Percentiles rank a stretch among this genome's conserved stretches.
Conservation (phyloP, 2,888 invertebrate genomes). For the Aleiodes leptofemur region DNA sequence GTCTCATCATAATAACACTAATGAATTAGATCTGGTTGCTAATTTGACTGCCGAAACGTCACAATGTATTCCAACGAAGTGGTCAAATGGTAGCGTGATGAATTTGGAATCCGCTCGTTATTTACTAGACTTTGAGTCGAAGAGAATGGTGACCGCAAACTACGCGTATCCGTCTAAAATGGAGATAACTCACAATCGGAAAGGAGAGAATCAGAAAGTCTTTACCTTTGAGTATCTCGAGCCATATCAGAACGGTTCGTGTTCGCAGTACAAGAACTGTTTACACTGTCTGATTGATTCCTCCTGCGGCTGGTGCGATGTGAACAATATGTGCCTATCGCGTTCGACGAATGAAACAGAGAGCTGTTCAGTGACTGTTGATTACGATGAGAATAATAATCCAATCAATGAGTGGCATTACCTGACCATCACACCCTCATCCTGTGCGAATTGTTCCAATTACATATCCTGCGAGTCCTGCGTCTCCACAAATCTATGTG, state of each 20-base stretch:
- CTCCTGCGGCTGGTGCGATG: conserved; percentile 94
- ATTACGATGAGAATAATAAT: conserved; percentile 76
- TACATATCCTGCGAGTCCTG: conserved; percentile 92
- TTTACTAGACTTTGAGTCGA: conserved; percentile 82
- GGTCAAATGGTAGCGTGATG: conserved; percentile 77
- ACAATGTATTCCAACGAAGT: conserved; percentile 82
- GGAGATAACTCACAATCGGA: conserved; percentile 87
- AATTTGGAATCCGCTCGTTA: conserved; percentile 80
- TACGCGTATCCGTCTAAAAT: conserved; percentile 81
- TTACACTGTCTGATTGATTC: conserved; percentile 91
- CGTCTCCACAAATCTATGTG: conserved; percentile 84
- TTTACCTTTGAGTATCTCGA: conserved; percentile 94
- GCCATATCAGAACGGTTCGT: conserved; percentile 89
- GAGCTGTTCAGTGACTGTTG: conserved; percentile 78
- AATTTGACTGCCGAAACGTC: conserved; percentile 84
- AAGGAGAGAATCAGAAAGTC: conserved; percentile 86
- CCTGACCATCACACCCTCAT: conserved; percentile 87
- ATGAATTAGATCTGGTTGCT: conserved; percentile 77
- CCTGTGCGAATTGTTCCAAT: conserved; percentile 92
- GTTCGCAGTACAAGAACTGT: conserved; percentile 88
- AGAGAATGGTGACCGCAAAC: conserved; percentile 76
- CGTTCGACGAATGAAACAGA: conserved; percentile 82
- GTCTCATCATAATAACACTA: conserved; percentile 66
- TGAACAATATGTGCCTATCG: conserved; percentile 83
- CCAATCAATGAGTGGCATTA: conserved; percentile 84